phyloP scores from a whole-genome alignment of 2,797 vertebrate species.

The Sandelia bainsii region DNA sequence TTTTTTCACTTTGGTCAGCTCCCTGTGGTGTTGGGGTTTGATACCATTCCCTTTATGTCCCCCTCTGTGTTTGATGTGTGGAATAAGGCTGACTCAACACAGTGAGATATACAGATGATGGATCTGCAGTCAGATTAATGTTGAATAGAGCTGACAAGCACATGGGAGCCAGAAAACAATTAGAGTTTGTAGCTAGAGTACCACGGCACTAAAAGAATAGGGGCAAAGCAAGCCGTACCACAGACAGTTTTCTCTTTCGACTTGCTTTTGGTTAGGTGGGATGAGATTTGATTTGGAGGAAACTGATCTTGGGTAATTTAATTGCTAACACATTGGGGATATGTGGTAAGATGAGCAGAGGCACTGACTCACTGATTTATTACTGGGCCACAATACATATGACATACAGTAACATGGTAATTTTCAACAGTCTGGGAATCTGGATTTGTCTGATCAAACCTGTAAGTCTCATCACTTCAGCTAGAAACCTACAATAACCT shows the following conservation, averaged over 20 bases:
- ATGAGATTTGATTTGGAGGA: slow-evolving; percentile 56
- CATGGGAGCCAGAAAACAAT: slow-evolving; percentile 55
- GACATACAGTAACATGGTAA: slow-evolving; percentile 26
- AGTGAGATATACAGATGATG: slow-evolving; percentile 67
- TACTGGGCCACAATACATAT: slow-evolving; percentile 25
- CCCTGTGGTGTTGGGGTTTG: slow-evolving; percentile 64
- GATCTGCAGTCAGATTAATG: slow-evolving; percentile 72
- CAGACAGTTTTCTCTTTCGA: slow-evolving; percentile 55
- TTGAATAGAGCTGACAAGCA: slow-evolving; percentile 65
- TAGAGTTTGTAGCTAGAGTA: slow-evolving; percentile 50
- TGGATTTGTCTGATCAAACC: slow-evolving; percentile 17
- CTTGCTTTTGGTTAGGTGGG: slow-evolving; percentile 45
- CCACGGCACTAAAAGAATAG: slow-evolving; percentile 20
- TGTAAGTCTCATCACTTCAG: neutral
- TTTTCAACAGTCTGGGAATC: neutral
- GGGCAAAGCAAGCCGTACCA: slow-evolving; percentile 21
- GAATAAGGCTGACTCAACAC: slow-evolving; percentile 68
- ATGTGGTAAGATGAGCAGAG: slow-evolving; percentile 36
- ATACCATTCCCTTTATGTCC: slow-evolving; percentile 66
- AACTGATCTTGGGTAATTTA: slow-evolving; percentile 54
- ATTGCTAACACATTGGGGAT: slow-evolving; percentile 38
- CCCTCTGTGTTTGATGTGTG: slow-evolving; percentile 67
- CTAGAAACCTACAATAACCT: slow-evolving; percentile 14
- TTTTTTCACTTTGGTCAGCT: slow-evolving; percentile 60
- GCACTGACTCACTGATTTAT: slow-evolving; percentile 15